A percentile compares a stretch with the other conserved stretches of the same genome.
phyloP scores from a whole-genome alignment of 37 sponge, comb jelly and placozoan species.

The Beroe ovata region DNA sequence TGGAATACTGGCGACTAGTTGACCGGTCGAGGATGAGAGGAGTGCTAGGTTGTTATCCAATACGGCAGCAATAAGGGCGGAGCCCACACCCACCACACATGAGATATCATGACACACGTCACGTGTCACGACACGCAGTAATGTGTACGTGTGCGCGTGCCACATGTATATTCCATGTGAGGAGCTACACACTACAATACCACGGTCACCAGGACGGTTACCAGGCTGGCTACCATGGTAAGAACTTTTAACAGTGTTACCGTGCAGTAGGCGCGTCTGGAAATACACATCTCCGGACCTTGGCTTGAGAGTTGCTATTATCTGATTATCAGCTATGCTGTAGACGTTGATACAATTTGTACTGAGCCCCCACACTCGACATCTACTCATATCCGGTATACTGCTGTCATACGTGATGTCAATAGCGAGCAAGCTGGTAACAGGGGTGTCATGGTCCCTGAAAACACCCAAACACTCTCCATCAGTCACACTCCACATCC shows the following conservation, averaged over 20 bases:
- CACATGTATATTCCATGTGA: slow-evolving; percentile 53
- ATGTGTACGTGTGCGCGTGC: slow-evolving; percentile 8
- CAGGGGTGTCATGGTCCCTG: slow-evolving; percentile 42
- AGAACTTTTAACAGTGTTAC: neutral
- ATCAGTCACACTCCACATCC: slow-evolving; percentile 14
- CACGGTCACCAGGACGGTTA: neutral
- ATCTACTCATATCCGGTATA: too few relatives aligned
- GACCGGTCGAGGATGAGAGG: neutral
- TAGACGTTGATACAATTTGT: slow-evolving; percentile 9
- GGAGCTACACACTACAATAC: slow-evolving; percentile 1
- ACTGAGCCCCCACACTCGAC: slow-evolving; percentile 4
- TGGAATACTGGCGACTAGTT: neutral
- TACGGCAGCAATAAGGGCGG: slow-evolving; percentile 11
- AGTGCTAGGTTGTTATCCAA: slow-evolving; percentile 11
- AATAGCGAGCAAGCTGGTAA: neutral
- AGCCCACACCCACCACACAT: slow-evolving; percentile 13
- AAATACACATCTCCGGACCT: neutral
- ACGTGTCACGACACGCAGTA: slow-evolving; percentile 12
- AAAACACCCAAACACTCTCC: neutral
- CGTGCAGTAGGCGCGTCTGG: slow-evolving; percentile 9
- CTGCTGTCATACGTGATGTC: neutral
- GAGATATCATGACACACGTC: neutral
- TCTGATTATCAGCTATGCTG: neutral
- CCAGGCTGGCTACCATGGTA: slow-evolving; percentile 20
- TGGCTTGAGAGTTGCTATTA: neutral